Conservation (phyloP, 2,797 vertebrate genomes). For the Scomberomorus guttatus region DNA sequence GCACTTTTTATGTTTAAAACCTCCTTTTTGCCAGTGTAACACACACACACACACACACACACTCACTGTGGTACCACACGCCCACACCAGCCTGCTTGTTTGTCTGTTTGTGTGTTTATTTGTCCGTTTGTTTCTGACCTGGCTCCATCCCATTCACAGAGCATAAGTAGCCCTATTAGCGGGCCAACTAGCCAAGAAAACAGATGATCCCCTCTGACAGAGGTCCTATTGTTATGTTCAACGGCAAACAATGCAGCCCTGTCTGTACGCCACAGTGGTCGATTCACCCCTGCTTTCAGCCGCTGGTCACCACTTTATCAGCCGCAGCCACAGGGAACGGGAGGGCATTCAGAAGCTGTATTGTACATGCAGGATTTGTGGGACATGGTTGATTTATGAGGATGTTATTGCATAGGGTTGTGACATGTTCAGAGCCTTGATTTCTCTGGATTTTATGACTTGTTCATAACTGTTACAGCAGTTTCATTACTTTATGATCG, state of each 20-base stretch:
- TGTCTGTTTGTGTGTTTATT: constrained; percentile 62
- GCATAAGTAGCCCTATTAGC: constrained; percentile 82
- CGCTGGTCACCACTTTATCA: constrained; percentile 75
- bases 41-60: constrained; percentile 18
- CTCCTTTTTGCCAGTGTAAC: background rate
- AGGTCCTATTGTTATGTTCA: constrained; percentile 76
- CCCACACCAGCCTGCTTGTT: constrained; percentile 51
- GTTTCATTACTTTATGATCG: constrained; percentile 31
- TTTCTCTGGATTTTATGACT: constrained; percentile 32
- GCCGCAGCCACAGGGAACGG: constrained; percentile 45
- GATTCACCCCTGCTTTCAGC: constrained; percentile 73
- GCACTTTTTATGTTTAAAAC: constrained; percentile 14
- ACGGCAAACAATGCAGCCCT: constrained; percentile 75
- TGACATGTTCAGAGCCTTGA: constrained; percentile 42
- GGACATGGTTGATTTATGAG: constrained; percentile 58
- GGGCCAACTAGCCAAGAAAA: constrained; percentile 82
- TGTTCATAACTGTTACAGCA: constrained; percentile 12
- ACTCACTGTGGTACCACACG: constrained; percentile 1
- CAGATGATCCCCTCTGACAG: constrained; percentile 82
- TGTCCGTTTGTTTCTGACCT: constrained; percentile 64
- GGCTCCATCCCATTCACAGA: constrained; percentile 68
- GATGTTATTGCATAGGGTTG: constrained; percentile 53
- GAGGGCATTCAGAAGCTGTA: constrained; percentile 44
- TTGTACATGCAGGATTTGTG: constrained; percentile 57
- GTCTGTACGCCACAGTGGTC: constrained; percentile 73